Conservation (phyloP, 1,140 invertebrate species). For the Caligus rogercresseyi region DNA sequence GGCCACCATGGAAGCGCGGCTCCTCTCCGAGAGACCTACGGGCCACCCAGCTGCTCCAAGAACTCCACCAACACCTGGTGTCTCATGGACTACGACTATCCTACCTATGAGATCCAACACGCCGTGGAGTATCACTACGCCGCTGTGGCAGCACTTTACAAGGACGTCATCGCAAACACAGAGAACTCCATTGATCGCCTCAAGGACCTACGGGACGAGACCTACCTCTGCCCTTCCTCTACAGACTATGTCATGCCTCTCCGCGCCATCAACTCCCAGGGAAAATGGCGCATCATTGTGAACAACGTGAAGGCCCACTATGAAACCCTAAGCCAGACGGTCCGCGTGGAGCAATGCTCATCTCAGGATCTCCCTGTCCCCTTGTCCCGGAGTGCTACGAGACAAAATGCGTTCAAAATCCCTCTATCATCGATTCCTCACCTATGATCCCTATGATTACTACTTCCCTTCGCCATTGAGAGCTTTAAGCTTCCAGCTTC, state of each 20-base stretch:
- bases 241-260: constrained; percentile 24
- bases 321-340: constrained; percentile 25
- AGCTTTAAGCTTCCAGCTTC: constrained; percentile 25
- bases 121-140: constrained; percentile 24
- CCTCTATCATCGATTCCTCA: constrained; percentile 26
- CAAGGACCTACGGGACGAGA: constrained; percentile 22
- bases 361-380: constrained; percentile 23
- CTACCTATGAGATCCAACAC: constrained; percentile 23
- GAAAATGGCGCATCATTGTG: constrained; percentile 26
- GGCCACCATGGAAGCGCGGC: not conserved
- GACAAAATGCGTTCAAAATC: constrained; percentile 26
- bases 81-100: constrained; percentile 25
- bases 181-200: constrained; percentile 23
- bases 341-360: constrained; percentile 25
- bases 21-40: constrained; percentile 1
- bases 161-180: constrained; percentile 24
- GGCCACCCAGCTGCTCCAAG: constrained; percentile 23
- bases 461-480: constrained; percentile 26
- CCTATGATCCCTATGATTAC: constrained; percentile 25
- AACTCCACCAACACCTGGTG: constrained; percentile 26
- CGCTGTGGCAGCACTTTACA: constrained; percentile 23
- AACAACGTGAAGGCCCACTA: constrained; percentile 26
- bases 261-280: constrained; percentile 24
- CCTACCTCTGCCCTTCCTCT: constrained; percentile 22
- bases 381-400: constrained; percentile 25